Evolutionary conservation across 2,113 vertebrate species (phyloP).

Genomic region (Sminthopsis crassicaudata): DNA sequence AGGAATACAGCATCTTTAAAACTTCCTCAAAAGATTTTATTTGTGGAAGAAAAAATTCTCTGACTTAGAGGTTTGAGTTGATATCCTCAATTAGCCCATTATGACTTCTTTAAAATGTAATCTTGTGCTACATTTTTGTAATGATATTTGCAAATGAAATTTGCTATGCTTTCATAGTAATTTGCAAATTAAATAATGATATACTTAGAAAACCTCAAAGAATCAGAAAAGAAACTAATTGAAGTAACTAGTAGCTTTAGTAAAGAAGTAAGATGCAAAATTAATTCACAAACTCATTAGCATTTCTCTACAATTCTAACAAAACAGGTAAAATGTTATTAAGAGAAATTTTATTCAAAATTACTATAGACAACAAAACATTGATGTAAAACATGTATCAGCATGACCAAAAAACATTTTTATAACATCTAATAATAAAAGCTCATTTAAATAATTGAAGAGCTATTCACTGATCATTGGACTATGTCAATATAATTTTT

Average conservation of each 20-base stretch:
- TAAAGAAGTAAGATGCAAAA: not conserved
- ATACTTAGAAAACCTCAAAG: not conserved
- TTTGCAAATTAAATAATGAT: not conserved
- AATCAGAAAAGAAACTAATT: not conserved
- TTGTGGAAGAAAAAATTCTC: not conserved
- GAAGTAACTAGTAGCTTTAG: not conserved
- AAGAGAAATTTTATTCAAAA: too few relatives aligned
- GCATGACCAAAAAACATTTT: too few relatives aligned
- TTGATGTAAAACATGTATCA: too few relatives aligned
- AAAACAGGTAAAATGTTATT: too few relatives aligned
- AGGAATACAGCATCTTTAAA: not conserved
- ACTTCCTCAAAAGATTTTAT: not conserved
- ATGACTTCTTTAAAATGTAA: not conserved
- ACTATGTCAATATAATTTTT: too few relatives aligned
- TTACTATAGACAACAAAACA: too few relatives aligned
- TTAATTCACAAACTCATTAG: too few relatives aligned
- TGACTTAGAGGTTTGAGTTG: not conserved
- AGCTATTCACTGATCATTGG: too few relatives aligned
- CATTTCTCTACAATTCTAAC: too few relatives aligned
- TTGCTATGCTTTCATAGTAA: too few relatives aligned
- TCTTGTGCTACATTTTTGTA: not conserved
- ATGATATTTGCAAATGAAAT: not conserved
- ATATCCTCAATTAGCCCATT: not conserved
- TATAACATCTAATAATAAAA: too few relatives aligned
- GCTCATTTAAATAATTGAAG: too few relatives aligned